These are phyloP conservation scores for Clarias batrachus DNA, from an alignment of 2,113 vertebrate species.

Conservation along the genomic window DNA sequence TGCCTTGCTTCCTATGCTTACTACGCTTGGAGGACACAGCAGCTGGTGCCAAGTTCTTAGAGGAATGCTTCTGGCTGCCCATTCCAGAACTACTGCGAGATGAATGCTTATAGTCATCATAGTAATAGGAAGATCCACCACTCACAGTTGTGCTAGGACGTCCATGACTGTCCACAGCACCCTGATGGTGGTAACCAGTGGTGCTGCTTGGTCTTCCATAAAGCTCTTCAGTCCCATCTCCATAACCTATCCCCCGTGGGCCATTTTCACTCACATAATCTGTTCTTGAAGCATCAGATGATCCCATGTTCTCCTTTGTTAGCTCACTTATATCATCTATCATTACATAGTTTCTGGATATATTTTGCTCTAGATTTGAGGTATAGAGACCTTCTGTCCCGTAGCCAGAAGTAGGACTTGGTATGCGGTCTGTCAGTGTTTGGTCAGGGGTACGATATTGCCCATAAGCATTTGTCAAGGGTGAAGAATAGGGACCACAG, in stretches of 20 bases:
- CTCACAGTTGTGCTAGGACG: conserved; percentile 71
- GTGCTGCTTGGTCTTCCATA: conserved; percentile 78
- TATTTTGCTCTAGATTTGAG: conserved; percentile 92
- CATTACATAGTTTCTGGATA: conserved; percentile 97
- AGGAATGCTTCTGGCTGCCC: conserved; percentile 80
- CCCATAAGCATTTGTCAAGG: conserved; percentile 74
- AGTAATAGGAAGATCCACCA: conserved; percentile 79
- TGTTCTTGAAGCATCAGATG: conserved; percentile 70
- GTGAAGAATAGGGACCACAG: conserved; percentile 71
- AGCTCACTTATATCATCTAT: conserved; percentile 98
- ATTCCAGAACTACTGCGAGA: conserved; percentile 73
- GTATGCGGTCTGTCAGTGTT: conserved; percentile 73
- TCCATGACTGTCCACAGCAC: conserved; percentile 80
- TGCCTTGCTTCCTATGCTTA: conserved; percentile 96
- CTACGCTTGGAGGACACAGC: conserved; percentile 92
- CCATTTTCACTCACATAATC: conserved; percentile 77
- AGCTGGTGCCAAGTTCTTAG: conserved; percentile 90
- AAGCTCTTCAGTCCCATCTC: conserved; percentile 81
- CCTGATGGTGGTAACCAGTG: conserved; percentile 71
- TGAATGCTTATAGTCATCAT: conserved; percentile 86
- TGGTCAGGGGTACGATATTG: conserved; percentile 79
- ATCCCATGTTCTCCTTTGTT: conserved; percentile 85
- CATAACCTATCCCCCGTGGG: conserved; percentile 79
- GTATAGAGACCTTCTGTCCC: conserved; percentile 86
- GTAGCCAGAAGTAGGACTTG: conserved; percentile 81